Conservation (phyloP, 2,888 invertebrate species). For the Oligia strigilis region DNA sequence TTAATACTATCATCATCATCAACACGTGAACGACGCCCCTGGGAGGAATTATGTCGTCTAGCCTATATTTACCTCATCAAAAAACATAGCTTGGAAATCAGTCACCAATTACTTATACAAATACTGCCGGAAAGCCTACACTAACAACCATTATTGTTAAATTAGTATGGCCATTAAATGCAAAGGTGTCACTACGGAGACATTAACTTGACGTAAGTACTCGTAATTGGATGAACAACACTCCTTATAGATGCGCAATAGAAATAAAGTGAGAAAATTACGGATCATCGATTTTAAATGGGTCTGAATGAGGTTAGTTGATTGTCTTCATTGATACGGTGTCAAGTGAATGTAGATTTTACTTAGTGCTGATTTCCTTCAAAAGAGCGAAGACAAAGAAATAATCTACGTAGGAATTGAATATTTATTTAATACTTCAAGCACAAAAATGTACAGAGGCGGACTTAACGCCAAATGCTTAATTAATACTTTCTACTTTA, state of each 20-base stretch:
- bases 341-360: background rate
- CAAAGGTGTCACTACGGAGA: constrained; percentile 73
- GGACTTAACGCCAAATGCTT: too few relatives aligned
- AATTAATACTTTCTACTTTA: too few relatives aligned
- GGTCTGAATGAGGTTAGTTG: background rate
- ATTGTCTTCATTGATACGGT: background rate
- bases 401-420: background rate
- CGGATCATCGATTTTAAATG: constrained; percentile 33
- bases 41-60: constrained; percentile 19
- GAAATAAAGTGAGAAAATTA: constrained; percentile 30
- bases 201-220: constrained; percentile 72
- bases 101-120: constrained; percentile 56
- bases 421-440: too few relatives aligned
- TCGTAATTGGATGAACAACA: constrained; percentile 71
- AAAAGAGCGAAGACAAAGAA: background rate
- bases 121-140: constrained; percentile 47
- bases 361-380: too few relatives aligned
- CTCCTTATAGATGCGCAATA: constrained; percentile 48
- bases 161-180: constrained; percentile 72
- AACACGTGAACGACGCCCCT: constrained; percentile 36
- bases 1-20: constrained; percentile 25
- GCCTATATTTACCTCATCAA: constrained; percentile 45
- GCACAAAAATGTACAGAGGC: too few relatives aligned
- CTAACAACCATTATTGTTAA: constrained; percentile 72
- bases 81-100: constrained; percentile 54